A percentile compares a stretch with the other conserved stretches of the same genome.
Evolutionary conservation across 37 sponge, comb jelly and placozoan species (phyloP).

Genomic region (Ephydatia muelleri): DNA sequence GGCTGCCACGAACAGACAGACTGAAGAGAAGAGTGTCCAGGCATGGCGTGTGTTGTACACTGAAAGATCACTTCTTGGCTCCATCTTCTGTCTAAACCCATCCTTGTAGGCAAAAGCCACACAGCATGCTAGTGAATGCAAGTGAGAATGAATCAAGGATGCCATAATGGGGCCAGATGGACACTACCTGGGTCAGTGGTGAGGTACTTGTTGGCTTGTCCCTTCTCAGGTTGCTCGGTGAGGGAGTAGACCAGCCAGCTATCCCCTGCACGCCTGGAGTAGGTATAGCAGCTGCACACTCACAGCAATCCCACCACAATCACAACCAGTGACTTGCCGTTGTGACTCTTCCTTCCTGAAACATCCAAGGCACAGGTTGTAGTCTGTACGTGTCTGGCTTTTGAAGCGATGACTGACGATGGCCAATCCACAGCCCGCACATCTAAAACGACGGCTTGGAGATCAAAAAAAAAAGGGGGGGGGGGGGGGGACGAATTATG

Average conservation of each 20-base stretch:
- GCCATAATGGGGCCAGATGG: background rate
- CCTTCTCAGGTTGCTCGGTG: slow-evolving; percentile 41
- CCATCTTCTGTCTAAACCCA: slow-evolving; percentile 15
- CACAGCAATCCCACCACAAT: background rate
- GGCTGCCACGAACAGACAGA: slow-evolving; percentile 52
- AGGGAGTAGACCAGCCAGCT: slow-evolving; percentile 62
- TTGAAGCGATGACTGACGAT: slow-evolving; percentile 65
- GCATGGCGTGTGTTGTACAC: slow-evolving; percentile 62
- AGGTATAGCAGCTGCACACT: background rate
- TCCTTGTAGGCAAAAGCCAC: slow-evolving; percentile 24
- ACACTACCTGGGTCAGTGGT: slow-evolving; percentile 20
- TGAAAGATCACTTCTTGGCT: background rate
- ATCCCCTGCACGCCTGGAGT: slow-evolving; percentile 33
- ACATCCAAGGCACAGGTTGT: slow-evolving; percentile 77
- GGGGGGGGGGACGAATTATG: background rate
- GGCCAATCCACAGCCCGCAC: slow-evolving; percentile 50
- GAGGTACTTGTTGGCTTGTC: slow-evolving; percentile 21
- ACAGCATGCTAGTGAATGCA: background rate
- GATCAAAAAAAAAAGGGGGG: background rate
- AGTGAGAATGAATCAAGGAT: background rate
- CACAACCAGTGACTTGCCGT: slow-evolving; percentile 10
- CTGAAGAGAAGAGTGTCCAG: slow-evolving; percentile 50
- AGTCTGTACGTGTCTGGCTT: slow-evolving; percentile 44
- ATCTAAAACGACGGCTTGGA: slow-evolving; percentile 17
- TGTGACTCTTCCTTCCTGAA: slow-evolving; percentile 54